Evolutionary conservation across 2,113 vertebrate species (phyloP).

Genomic region (rabbit (Oryctolagus cuniculus)): mOryCun1.1 NC_091433.1:15925501-15926000

Average conservation of each 20-base stretch:
- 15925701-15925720: background rate
- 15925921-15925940: constrained; percentile 2
- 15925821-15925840: background rate
- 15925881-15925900: background rate
- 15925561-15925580: background rate
- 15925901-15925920: background rate
- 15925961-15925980: background rate
- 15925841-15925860: background rate
- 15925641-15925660: no score
- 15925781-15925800: background rate
- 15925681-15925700: no score
- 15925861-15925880: background rate
- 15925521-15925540: background rate
- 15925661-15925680: no score
- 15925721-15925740: background rate
- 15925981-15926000: background rate
- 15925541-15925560: background rate
- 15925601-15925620: background rate
- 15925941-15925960: background rate
- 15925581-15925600: background rate
- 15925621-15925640: background rate
- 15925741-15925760: background rate
- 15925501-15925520: background rate
- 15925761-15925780: background rate
- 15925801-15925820: background rate